Base-by-base conservation (phyloP, 2,888 invertebrate species). In the Ectemnius continuus region DNA sequence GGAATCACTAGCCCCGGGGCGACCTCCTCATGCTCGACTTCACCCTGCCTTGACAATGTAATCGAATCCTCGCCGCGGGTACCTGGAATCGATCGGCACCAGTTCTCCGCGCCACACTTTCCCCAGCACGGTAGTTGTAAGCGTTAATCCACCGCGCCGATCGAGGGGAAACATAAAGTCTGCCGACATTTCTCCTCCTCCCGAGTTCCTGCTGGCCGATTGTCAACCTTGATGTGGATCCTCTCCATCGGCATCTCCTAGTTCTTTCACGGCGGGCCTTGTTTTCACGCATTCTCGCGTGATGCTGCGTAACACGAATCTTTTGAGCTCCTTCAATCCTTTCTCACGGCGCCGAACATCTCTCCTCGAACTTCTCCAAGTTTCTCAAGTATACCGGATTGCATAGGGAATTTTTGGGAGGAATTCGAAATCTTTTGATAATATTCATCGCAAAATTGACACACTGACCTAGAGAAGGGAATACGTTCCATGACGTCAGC, bases 401-500 rank as follows among this genome's bases (percentile, higher is more conserved):
- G 36, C 36, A 36, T 6, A 36, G 36, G 8, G 36, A 11, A 36
- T 36, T 11, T 36, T 36, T 36, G 0, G 1, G 8, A 20, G 0
- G 36, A 16, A 23, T 18, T 11, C 20, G 52, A 16, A 45, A 28
- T 46, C 36, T 11, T 5, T 0, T 23, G 2, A 23, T 16, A 62
- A 69, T 18, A 52, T 18, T 8, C 26, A 28, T 67, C 65, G 11
- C 75, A 80, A 83, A 81, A 82, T 16, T 80, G 86, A 67, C 87
- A 88, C 83, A 89, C 84, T 90, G 88, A 90, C 90, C 90, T 78
- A 90, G 80, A 87, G 76, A 88, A 87, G 88, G 85, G 84, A 76
- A 85, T 84, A 79, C 78, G 81, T 80, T 78, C 79, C 82, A 84
- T 89, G 88, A 88, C 90, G 89, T 89, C 88, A 90, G 82, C 78